phyloP scores from a whole-genome alignment of 2,797 vertebrate species.

The Huso huso region DNA sequence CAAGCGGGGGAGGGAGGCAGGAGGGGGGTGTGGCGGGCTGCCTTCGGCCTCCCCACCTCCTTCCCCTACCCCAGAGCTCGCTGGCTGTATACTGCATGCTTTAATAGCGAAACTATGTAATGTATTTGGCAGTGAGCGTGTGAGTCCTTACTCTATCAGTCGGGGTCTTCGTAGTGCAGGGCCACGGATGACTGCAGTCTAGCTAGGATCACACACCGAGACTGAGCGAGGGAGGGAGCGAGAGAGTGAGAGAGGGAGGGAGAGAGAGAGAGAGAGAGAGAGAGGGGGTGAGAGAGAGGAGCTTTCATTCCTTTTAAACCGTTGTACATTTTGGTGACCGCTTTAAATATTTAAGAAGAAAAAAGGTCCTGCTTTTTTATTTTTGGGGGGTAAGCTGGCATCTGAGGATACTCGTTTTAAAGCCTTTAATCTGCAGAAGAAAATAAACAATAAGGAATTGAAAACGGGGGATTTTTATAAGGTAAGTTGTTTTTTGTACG shows the following conservation, averaged over 20 bases:
- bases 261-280: slow-evolving; percentile 24
- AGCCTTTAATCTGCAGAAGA: too few species aligned
- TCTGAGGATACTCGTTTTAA: too few species aligned
- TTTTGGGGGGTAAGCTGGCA: slow-evolving; percentile 10
- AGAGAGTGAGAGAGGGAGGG: slow-evolving; percentile 27
- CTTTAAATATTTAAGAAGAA: too few species aligned
- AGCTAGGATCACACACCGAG: slow-evolving; percentile 57
- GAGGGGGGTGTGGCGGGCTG: slow-evolving; percentile 45
- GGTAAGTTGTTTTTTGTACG: too few species aligned
- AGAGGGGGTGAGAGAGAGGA: slow-evolving; percentile 5
- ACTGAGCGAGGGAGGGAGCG: slow-evolving; percentile 9
- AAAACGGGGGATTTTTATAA: too few species aligned
- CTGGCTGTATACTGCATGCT: slow-evolving; percentile 45
- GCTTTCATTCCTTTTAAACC: too few species aligned
- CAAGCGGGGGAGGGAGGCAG: slow-evolving; percentile 40
- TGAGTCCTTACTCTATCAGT: slow-evolving; percentile 49
- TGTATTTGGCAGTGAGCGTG: slow-evolving; percentile 33
- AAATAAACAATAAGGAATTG: too few species aligned
- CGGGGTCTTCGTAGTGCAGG: slow-evolving; percentile 55
- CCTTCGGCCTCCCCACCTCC: slow-evolving; percentile 38
- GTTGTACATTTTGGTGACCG: too few species aligned
- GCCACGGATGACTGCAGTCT: slow-evolving; percentile 18
- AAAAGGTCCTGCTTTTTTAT: too few species aligned
- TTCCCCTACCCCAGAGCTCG: background rate
- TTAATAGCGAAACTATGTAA: slow-evolving; percentile 66